Percentiles rank a stretch among this genome's conserved stretches.
Conservation (phyloP, 2,113 vertebrate species). For the Nannobrachium achirus region DNA sequence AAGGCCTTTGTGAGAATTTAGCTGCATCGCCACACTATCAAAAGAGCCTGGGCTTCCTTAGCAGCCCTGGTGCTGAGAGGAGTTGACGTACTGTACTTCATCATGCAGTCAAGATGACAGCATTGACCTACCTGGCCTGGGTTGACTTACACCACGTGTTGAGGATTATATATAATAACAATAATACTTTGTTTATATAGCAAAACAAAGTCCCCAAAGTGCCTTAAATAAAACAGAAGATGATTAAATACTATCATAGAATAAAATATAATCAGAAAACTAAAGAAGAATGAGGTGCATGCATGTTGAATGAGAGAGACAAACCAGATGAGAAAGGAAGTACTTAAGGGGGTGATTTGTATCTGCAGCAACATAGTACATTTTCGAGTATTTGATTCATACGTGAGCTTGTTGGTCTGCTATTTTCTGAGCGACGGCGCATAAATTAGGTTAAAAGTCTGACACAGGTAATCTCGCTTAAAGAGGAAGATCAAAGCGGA, state of each 20-base stretch:
- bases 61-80: slow-evolving; percentile 19
- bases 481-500: slow-evolving; percentile 65
- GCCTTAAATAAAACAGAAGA: too few relatives aligned
- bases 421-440: too few relatives aligned
- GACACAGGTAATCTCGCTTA: slow-evolving; percentile 65
- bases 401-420: too few relatives aligned
- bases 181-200: too few relatives aligned
- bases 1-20: slow-evolving; percentile 44
- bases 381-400: too few relatives aligned
- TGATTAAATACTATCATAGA: too few relatives aligned
- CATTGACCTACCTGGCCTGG: slow-evolving; percentile 15
- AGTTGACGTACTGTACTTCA: slow-evolving; percentile 30
- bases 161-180: slow-evolving; percentile 44
- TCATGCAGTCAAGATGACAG: slow-evolving; percentile 20
- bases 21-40: slow-evolving; percentile 31
- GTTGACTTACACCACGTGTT: slow-evolving; percentile 39
- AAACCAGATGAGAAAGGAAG: neutral
- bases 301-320: slow-evolving; percentile 2
- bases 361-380: too few relatives aligned
- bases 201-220: too few relatives aligned
- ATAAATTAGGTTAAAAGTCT: slow-evolving; percentile 43
- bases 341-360: too few relatives aligned
- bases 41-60: slow-evolving; percentile 21
- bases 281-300: neutral
- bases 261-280: neutral